Evolutionary conservation across 1,140 invertebrate genomes (phyloP).

Genomic region (Pygmarrhopalites habei): DNA sequence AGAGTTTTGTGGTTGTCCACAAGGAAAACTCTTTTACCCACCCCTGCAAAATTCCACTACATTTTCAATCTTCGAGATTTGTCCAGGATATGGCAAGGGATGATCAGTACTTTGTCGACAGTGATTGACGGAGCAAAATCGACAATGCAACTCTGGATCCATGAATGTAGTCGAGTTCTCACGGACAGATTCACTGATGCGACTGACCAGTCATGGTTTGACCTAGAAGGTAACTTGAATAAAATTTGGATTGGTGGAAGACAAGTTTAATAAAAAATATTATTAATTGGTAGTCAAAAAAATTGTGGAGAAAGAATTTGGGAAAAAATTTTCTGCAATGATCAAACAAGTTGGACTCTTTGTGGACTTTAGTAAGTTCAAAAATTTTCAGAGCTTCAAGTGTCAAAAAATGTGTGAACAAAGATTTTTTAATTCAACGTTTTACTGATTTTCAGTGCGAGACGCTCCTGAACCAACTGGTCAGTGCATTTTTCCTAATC

Average conservation of each 20-base stretch:
- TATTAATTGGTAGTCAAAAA: too few relatives aligned
- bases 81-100: constrained; percentile 86
- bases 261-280: too few relatives aligned
- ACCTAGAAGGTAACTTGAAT: too few relatives aligned
- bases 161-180: constrained; percentile 86
- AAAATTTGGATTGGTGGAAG: too few relatives aligned
- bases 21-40: constrained; percentile 79
- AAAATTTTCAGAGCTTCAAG: too few relatives aligned
- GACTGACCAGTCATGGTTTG: constrained; percentile 37
- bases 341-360: constrained; percentile 28
- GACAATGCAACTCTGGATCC: constrained; percentile 86
- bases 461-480: constrained; percentile 94
- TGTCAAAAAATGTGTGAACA: not conserved
- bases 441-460: too few relatives aligned
- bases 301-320: constrained; percentile 26
- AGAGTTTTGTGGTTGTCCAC: constrained; percentile 75
- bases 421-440: too few relatives aligned
- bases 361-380: constrained; percentile 39
- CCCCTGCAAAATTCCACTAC: constrained; percentile 84
- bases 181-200: constrained; percentile 57
- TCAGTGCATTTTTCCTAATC: too few relatives aligned
- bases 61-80: constrained; percentile 82
- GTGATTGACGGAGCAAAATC: constrained; percentile 73
- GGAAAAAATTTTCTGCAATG: constrained; percentile 27
- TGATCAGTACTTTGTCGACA: constrained; percentile 81